Evolutionary conservation across 2,797 vertebrate species (phyloP).

Genomic region (Carapus acus): DNA sequence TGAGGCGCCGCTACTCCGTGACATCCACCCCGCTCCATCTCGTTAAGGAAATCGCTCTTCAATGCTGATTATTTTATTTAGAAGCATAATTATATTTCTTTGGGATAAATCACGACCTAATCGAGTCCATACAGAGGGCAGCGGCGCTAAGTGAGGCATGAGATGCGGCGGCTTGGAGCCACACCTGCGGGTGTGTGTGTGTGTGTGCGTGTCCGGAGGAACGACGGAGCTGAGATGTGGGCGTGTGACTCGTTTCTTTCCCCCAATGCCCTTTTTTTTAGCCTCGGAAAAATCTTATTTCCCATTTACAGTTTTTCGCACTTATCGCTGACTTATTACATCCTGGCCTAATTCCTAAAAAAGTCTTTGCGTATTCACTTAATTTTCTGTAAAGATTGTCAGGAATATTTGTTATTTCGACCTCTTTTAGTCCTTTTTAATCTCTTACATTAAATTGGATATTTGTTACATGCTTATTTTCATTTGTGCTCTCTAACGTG

Average conservation of each 20-base stretch:
- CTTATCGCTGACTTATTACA: no score
- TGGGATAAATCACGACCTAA: slow-evolving; percentile 99
- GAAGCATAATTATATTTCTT: slow-evolving; percentile 99
- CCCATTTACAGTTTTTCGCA: no score
- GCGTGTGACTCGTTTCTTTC: not conserved
- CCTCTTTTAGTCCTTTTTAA: no score
- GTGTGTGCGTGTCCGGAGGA: slow-evolving; percentile 65
- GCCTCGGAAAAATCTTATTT: no score
- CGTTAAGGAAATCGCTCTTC: slow-evolving; percentile 99
- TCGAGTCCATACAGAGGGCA: slow-evolving; percentile 95
- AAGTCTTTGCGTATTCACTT: no score
- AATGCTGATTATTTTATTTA: slow-evolving; percentile 99
- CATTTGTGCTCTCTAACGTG: no score
- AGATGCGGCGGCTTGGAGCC: slow-evolving; percentile 78
- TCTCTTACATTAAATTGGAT: no score
- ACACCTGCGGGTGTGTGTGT: slow-evolving; percentile 67
- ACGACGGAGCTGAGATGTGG: not conserved
- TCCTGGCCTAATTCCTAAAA: no score
- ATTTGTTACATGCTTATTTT: no score
- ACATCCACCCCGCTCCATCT: slow-evolving; percentile 92
- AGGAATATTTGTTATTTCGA: no score
- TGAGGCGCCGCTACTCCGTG: slow-evolving; percentile 96
- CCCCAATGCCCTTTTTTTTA: no score
- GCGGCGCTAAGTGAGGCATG: slow-evolving; percentile 87
- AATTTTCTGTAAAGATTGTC: no score